Conservation (phyloP, 2,888 invertebrate genomes). For the Drosophila mimica region DNA sequence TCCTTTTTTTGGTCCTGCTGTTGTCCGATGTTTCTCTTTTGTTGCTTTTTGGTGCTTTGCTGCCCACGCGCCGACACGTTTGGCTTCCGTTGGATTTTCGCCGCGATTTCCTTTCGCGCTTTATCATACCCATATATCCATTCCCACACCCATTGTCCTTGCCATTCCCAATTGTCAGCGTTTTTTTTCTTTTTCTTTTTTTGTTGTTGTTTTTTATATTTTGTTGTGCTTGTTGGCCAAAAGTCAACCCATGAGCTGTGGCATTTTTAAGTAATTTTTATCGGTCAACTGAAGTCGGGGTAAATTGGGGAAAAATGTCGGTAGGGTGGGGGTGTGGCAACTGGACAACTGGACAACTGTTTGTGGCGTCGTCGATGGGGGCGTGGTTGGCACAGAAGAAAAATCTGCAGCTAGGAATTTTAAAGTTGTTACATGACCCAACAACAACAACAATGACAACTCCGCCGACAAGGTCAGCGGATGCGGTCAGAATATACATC, state of each 20-base stretch:
- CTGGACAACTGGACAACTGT: slow-evolving; percentile 43
- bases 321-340: neutral
- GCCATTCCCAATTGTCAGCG: slow-evolving; percentile 33
- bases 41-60: slow-evolving; percentile 50
- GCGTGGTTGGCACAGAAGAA: slow-evolving; percentile 34
- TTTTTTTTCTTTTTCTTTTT: slow-evolving; percentile 20
- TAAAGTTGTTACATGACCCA: slow-evolving; percentile 61
- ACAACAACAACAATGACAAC: slow-evolving; percentile 42
- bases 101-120: slow-evolving; percentile 77
- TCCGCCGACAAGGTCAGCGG: slow-evolving; percentile 64
- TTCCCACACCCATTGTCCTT: slow-evolving; percentile 10
- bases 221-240: slow-evolving; percentile 77
- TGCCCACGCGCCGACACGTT: slow-evolving; percentile 66
- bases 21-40: slow-evolving; percentile 30
- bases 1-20: slow-evolving; percentile 33
- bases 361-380: slow-evolving; percentile 24
- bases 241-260: slow-evolving; percentile 84
- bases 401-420: slow-evolving; percentile 60
- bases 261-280: slow-evolving; percentile 84
- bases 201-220: slow-evolving; percentile 37
- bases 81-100: slow-evolving; percentile 75
- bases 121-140: slow-evolving; percentile 14
- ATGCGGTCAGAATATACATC: slow-evolving; percentile 50
- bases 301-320: slow-evolving; percentile 1
- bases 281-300: slow-evolving; percentile 65